phyloP scores from a whole-genome alignment of 2,797 vertebrate species.

The Ctenopoma multispine region DNA sequence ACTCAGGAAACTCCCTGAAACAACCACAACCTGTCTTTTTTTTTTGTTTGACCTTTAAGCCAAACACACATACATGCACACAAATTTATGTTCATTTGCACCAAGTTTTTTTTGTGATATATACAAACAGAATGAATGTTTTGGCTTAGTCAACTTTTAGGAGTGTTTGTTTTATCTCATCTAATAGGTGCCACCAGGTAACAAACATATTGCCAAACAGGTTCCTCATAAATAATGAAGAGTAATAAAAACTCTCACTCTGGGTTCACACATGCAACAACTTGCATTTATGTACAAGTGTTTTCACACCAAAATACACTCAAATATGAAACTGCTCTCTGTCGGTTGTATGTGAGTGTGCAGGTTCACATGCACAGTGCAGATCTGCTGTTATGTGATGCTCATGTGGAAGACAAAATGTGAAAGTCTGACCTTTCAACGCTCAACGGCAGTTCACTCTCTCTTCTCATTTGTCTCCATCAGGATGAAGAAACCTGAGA shows the following conservation, averaged over 20 bases:
- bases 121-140: neutral
- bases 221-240: conserved; percentile 32
- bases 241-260: conserved; percentile 14
- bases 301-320: neutral
- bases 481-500: conserved; percentile 58
- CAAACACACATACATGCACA: conserved; percentile 23
- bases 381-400: neutral
- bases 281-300: neutral
- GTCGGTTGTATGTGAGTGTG: neutral
- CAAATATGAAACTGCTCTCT: neutral
- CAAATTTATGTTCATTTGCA: conserved; percentile 21
- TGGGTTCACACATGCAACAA: neutral
- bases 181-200: conserved; percentile 9
- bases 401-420: conserved; percentile 42
- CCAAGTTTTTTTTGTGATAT: neutral
- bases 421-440: conserved; percentile 59
- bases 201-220: conserved; percentile 31
- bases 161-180: conserved; percentile 7
- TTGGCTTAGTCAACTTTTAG: neutral
- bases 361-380: neutral
- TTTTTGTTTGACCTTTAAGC: conserved; percentile 37
- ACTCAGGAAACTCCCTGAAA: conserved; percentile 67
- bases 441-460: conserved; percentile 43
- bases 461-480: conserved; percentile 64
- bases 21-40: conserved; percentile 44